Conservation (phyloP, 2,113 vertebrate species). For the Turdus rufiventris region DNA sequence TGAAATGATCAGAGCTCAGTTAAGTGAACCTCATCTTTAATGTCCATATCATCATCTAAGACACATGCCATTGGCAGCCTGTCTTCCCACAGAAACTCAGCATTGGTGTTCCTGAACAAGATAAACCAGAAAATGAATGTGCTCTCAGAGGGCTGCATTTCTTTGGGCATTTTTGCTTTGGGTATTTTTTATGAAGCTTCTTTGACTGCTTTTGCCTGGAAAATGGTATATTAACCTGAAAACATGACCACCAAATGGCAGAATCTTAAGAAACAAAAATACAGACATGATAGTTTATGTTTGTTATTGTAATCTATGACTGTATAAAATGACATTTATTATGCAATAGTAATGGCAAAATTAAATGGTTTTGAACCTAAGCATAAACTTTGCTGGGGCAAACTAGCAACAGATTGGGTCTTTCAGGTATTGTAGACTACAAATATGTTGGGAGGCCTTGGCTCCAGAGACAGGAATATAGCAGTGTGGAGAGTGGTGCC, state of each 20-base stretch:
- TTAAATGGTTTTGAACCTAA: not conserved
- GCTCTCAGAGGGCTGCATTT: not conserved
- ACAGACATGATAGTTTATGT: not conserved
- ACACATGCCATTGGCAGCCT: not conserved
- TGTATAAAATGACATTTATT: not conserved
- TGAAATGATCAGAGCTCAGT: not conserved
- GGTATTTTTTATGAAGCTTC: not conserved
- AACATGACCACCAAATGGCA: not conserved
- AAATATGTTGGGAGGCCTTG: not conserved
- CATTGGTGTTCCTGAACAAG: not conserved
- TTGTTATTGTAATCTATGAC: not conserved
- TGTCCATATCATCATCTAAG: not conserved
- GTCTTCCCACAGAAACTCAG: not conserved
- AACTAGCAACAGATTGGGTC: not conserved
- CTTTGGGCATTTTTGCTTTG: not conserved
- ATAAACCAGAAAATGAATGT: not conserved
- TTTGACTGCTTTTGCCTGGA: not conserved
- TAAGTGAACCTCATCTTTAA: not conserved
- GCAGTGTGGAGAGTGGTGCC: not conserved
- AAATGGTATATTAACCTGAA: not conserved
- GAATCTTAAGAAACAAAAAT: not conserved
- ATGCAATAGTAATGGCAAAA: not conserved
- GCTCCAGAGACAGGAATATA: not conserved
- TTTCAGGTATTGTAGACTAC: not conserved
- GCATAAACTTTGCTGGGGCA: not conserved